A percentile compares a stretch with the other conserved stretches of the same genome.
phyloP scores from a whole-genome alignment of 2,113 vertebrate species.

The Gavia stellata region DNA sequence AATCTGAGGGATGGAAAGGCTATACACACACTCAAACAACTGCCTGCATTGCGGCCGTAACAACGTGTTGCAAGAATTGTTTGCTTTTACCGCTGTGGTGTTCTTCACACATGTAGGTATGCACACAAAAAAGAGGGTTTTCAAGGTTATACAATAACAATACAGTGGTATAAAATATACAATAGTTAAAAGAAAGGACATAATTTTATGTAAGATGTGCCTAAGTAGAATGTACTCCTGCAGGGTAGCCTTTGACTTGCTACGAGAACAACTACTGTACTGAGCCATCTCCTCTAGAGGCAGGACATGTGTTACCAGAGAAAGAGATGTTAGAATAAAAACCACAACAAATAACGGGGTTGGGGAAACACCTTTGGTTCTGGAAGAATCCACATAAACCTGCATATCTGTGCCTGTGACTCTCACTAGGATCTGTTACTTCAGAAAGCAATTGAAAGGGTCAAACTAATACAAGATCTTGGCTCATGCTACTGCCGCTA shows the following conservation, averaged over 20 bases:
- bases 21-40: not conserved
- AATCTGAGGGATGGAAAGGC: conserved; percentile 25
- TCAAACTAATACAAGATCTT: not conserved
- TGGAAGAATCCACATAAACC: not conserved
- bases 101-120: not conserved
- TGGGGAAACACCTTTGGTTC: not conserved
- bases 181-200: not conserved
- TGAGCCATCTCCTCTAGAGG: not conserved
- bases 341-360: not conserved
- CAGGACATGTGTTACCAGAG: not conserved
- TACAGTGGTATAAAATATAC: not conserved
- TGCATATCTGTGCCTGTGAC: not conserved
- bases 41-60: not conserved
- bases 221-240: not conserved
- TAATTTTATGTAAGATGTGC: not conserved
- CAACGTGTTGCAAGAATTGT: not conserved
- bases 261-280: not conserved
- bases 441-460: not conserved
- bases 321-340: not conserved
- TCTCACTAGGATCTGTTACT: not conserved
- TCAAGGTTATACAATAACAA: not conserved
- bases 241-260: not conserved
- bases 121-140: not conserved
- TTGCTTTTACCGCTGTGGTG: not conserved
- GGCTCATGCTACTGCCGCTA: not conserved